Conservation (phyloP, 1,140 invertebrate species). For the Chelonus insularis region DNA sequence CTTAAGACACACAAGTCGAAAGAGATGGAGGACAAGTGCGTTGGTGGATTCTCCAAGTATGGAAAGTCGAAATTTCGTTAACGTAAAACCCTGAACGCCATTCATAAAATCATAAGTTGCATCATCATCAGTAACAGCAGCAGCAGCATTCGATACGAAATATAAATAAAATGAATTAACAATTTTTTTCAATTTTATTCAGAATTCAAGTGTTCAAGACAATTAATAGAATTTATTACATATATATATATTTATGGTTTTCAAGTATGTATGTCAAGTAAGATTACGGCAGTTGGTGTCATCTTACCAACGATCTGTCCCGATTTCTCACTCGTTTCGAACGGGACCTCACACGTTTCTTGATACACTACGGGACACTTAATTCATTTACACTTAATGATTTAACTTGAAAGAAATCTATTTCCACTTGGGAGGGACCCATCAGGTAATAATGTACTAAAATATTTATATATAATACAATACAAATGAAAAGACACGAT, state of each 20-base stretch:
- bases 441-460: slow-evolving; percentile 14
- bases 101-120: slow-evolving; percentile 28
- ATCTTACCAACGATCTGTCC: slow-evolving; percentile 16
- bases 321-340: slow-evolving; percentile 8
- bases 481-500: slow-evolving; percentile 45
- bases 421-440: slow-evolving; percentile 15
- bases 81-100: slow-evolving; percentile 29
- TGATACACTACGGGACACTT: not conserved
- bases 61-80: slow-evolving; percentile 39
- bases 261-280: slow-evolving; percentile 7
- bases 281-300: slow-evolving; percentile 14
- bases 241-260: not conserved
- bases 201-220: too few relatives aligned
- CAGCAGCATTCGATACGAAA: not conserved
- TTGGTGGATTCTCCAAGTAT: slow-evolving; percentile 15
- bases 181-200: too few relatives aligned
- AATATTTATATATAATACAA: slow-evolving; percentile 4
- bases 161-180: not conserved
- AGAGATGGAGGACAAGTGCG: not conserved
- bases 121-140: not conserved
- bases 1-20: not conserved
- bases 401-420: slow-evolving; percentile 13
- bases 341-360: slow-evolving; percentile 15
- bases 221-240: not conserved
- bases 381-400: slow-evolving; percentile 20